These are phyloP conservation scores for Anaspis maculata DNA, from an alignment of 2,888 invertebrate genomes.

Conservation along the genomic window DNA sequence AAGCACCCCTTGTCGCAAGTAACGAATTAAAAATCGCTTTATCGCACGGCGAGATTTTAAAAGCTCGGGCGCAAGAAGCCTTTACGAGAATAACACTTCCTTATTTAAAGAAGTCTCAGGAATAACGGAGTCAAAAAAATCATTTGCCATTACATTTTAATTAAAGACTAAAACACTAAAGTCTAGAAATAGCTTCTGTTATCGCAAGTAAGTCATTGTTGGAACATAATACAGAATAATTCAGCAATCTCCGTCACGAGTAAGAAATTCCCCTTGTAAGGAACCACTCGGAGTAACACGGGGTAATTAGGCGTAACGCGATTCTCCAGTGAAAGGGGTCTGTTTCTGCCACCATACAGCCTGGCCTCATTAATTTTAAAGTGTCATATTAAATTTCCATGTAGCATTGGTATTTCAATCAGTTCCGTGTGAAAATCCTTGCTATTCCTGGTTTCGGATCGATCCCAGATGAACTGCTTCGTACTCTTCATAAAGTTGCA, in stretches of 20 bases:
- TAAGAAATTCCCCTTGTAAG: slow-evolving; percentile 24
- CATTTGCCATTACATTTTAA: slow-evolving; percentile 7
- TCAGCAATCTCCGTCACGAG: slow-evolving; percentile 17
- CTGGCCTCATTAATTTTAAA: slow-evolving; percentile 15
- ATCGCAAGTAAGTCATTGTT: slow-evolving; percentile 15
- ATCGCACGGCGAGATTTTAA: too few relatives aligned
- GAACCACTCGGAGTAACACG: slow-evolving; percentile 11
- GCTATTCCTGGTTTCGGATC: too few relatives aligned
- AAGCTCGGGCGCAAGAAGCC: too few relatives aligned
- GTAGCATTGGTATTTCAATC: slow-evolving; percentile 6
- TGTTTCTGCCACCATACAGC: slow-evolving; percentile 12
- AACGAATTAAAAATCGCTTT: too few relatives aligned
- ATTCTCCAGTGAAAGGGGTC: slow-evolving; percentile 11
- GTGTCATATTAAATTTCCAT: slow-evolving; percentile 14
- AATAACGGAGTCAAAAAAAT: background rate
- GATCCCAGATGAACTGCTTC: too few relatives aligned
- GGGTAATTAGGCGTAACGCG: slow-evolving; percentile 12
- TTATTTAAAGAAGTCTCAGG: too few relatives aligned
- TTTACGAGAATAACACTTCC: too few relatives aligned
- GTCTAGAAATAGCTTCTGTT: slow-evolving; percentile 14
- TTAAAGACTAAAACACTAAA: slow-evolving; percentile 13
- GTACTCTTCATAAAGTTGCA: too few relatives aligned
- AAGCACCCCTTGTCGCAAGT: too few relatives aligned
- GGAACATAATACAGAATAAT: slow-evolving; percentile 18
- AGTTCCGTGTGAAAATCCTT: slow-evolving; percentile 1